These are phyloP conservation scores for Micropoecilia bifurca DNA, from an alignment of 2,797 vertebrate species.

Conservation along the genomic window DNA sequence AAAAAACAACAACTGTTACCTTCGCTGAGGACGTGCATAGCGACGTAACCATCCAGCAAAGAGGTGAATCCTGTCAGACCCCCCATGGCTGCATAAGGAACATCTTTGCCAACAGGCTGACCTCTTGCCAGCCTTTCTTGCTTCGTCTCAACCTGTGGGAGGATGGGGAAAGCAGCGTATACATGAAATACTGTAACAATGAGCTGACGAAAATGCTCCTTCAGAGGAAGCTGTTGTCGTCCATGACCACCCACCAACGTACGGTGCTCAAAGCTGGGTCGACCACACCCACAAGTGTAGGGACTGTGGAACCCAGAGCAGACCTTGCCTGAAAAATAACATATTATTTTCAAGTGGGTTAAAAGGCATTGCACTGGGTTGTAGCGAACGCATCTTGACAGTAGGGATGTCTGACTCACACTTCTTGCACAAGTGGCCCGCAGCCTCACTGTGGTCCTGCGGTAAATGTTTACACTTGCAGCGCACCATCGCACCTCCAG, in stretches of 20 bases:
- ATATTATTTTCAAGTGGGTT: neutral
- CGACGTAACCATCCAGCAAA: slow-evolving; percentile 87
- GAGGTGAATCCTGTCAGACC: slow-evolving; percentile 92
- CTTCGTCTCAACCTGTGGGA: slow-evolving; percentile 84
- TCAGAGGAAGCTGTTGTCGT: slow-evolving; percentile 3
- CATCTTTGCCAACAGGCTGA: slow-evolving; percentile 84
- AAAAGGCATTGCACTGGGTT: too few relatives aligned
- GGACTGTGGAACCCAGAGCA: slow-evolving; percentile 88
- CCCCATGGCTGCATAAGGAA: slow-evolving; percentile 91
- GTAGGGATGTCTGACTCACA: slow-evolving; percentile 82
- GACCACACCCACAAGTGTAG: slow-evolving; percentile 89
- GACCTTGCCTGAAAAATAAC: slow-evolving; percentile 77
- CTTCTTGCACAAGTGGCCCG: slow-evolving; percentile 79
- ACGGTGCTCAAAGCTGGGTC: slow-evolving; percentile 84
- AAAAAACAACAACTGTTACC: slow-evolving; percentile 63
- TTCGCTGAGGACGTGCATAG: slow-evolving; percentile 81
- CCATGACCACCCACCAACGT: slow-evolving; percentile 78
- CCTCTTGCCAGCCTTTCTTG: slow-evolving; percentile 84
- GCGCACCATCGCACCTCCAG: slow-evolving; percentile 82
- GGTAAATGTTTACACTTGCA: slow-evolving; percentile 91
- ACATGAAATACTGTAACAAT: neutral
- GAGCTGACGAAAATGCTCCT: neutral
- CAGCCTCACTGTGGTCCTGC: slow-evolving; percentile 83
- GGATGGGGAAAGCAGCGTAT: neutral
- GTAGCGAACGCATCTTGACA: neutral